Conservation (phyloP, 2,888 invertebrate genomes). For the Hyles lineata region DNA sequence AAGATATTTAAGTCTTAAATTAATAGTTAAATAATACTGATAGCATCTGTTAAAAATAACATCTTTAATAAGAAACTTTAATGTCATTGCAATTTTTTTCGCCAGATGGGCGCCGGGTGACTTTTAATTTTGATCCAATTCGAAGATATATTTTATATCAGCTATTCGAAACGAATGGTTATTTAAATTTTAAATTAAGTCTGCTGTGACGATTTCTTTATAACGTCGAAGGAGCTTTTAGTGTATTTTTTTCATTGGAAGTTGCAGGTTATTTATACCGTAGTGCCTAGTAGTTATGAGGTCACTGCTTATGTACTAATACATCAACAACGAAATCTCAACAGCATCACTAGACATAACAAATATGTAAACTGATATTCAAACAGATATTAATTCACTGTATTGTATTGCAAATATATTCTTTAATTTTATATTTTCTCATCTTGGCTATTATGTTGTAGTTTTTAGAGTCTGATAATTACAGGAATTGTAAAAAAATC, state of each 20-base stretch:
- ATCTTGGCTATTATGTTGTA: background rate
- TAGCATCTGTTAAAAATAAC: conserved; percentile 14
- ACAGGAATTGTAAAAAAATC: too few species aligned
- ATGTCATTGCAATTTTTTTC: conserved; percentile 1
- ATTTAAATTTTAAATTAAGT: background rate
- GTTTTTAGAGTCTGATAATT: background rate
- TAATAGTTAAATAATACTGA: conserved; percentile 8
- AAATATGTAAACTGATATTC: too few species aligned
- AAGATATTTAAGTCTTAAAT: background rate
- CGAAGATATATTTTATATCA: conserved; percentile 8
- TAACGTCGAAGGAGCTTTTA: background rate
- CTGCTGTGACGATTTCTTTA: background rate
- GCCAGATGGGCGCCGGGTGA: conserved; percentile 9
- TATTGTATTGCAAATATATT: too few species aligned
- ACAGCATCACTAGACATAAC: too few species aligned
- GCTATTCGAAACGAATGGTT: background rate
- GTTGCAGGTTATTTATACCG: too few species aligned
- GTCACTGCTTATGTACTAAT: too few species aligned
- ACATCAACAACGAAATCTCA: too few species aligned
- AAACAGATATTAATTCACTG: too few species aligned
- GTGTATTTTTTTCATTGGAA: background rate
- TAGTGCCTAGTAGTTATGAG: too few species aligned
- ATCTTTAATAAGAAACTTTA: conserved; percentile 8
- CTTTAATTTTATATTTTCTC: too few species aligned
- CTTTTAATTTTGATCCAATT: conserved; percentile 17